Percentiles rank a stretch among this genome's conserved stretches.
These are phyloP conservation scores for Macrobrachium rosenbergii DNA, from an alignment of 1,140 invertebrate genomes.

Conservation along the genomic window DNA sequence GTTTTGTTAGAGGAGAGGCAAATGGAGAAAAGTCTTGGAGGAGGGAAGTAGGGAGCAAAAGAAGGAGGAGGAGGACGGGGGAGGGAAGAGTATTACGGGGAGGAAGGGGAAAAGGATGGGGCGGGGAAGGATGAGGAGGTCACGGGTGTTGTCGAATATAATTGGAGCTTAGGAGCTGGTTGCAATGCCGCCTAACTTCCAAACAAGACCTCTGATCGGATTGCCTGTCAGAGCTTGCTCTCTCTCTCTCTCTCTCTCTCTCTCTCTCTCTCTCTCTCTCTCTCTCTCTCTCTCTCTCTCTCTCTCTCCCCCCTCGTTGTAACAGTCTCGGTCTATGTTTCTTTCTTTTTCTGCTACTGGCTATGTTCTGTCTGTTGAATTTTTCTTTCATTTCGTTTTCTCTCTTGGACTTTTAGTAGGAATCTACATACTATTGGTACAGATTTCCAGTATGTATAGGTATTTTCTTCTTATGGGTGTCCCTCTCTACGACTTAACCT, in stretches of 20 bases:
- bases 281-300: constrained; percentile 12
- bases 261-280: constrained; percentile 16
- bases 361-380: not conserved
- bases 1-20: not conserved
- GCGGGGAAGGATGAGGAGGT: not conserved
- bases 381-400: not conserved
- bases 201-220: not conserved
- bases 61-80: not conserved
- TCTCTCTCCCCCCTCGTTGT: not conserved
- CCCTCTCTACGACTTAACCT: too few species aligned
- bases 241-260: constrained; percentile 6
- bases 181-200: not conserved
- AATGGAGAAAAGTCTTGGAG: too few species aligned
- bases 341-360: not conserved
- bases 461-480: too few species aligned
- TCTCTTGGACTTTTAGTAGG: not conserved
- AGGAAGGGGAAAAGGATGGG: not conserved
- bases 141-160: constrained; percentile 6
- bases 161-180: not conserved
- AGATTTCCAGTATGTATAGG: too few species aligned
- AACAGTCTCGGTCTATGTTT: too few species aligned
- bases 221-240: not conserved
- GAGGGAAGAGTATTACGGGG: not conserved
- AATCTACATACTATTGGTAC: not conserved
- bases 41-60: not conserved